Conservation (phyloP, 2,113 vertebrate species). For the Sturnus vulgaris region DNA sequence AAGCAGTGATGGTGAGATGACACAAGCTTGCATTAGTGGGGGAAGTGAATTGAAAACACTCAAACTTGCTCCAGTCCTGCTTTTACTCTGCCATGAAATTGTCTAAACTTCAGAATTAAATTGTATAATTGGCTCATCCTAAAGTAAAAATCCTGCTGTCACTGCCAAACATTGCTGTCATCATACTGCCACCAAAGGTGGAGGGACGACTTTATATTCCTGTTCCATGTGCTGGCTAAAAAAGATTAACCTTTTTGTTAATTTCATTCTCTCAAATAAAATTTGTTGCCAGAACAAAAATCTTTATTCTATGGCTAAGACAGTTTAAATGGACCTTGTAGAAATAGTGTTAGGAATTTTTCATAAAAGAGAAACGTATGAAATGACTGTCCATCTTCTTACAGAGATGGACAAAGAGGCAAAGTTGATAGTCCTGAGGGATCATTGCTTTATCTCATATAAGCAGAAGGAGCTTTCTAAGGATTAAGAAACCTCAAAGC, state of each 20-base stretch:
- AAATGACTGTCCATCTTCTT: neutral
- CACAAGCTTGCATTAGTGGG: neutral
- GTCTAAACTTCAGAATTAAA: neutral
- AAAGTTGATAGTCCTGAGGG: neutral
- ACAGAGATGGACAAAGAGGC: neutral
- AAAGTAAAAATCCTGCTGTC: neutral
- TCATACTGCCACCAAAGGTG: neutral
- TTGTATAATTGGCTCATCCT: neutral
- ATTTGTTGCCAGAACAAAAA: neutral
- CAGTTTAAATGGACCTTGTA: neutral
- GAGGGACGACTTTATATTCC: neutral
- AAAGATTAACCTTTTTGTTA: neutral
- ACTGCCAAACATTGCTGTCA: neutral
- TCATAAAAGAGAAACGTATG: neutral
- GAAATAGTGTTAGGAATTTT: neutral
- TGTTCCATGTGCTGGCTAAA: neutral
- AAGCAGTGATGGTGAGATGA: neutral
- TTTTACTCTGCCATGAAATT: neutral
- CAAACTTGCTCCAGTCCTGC: neutral
- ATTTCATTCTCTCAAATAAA: neutral
- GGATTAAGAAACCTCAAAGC: neutral
- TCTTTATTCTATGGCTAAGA: neutral
- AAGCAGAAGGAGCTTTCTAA: constrained; percentile 3
- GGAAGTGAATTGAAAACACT: neutral
- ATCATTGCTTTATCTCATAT: neutral